Evolutionary conservation across 2,113 vertebrate species (phyloP).

Genomic region (Istiophorus platypterus): DNA sequence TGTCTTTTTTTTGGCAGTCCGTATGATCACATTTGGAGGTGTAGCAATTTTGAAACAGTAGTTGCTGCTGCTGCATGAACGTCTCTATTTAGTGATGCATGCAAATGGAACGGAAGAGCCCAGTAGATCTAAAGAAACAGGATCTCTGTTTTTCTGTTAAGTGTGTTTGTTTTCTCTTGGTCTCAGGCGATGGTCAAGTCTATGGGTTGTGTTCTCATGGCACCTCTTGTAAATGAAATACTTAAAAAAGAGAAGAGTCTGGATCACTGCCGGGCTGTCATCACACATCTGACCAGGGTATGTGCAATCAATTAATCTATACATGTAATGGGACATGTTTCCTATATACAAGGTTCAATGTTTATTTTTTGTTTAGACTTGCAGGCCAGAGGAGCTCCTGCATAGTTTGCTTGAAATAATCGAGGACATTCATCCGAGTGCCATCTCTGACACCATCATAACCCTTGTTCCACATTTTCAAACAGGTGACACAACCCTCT

Average conservation of each 20-base stretch:
- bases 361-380: constrained; percentile 82
- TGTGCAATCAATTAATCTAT: not conserved
- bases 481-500: constrained; percentile 83
- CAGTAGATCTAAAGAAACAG: not conserved
- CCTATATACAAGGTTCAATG: not conserved
- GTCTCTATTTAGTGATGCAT: constrained; percentile 10
- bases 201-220: constrained; percentile 92
- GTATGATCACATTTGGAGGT: not conserved
- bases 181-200: constrained; percentile 87
- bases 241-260: constrained; percentile 53
- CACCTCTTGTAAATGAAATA: constrained; percentile 83
- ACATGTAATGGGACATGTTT: not conserved
- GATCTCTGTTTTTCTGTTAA: not conserved
- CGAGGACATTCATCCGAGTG: constrained; percentile 86
- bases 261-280: constrained; percentile 70
- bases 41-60: constrained; percentile 30
- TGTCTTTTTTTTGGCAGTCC: not conserved
- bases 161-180: not conserved
- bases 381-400: constrained; percentile 89
- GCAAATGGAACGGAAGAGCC: constrained; percentile 14
- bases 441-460: constrained; percentile 86
- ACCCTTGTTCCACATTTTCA: constrained; percentile 89
- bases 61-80: constrained; percentile 23
- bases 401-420: constrained; percentile 88
- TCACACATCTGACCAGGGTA: constrained; percentile 78